Evolutionary conservation across 2,113 vertebrate species (phyloP).

Genomic region (Lagopus muta): DNA sequence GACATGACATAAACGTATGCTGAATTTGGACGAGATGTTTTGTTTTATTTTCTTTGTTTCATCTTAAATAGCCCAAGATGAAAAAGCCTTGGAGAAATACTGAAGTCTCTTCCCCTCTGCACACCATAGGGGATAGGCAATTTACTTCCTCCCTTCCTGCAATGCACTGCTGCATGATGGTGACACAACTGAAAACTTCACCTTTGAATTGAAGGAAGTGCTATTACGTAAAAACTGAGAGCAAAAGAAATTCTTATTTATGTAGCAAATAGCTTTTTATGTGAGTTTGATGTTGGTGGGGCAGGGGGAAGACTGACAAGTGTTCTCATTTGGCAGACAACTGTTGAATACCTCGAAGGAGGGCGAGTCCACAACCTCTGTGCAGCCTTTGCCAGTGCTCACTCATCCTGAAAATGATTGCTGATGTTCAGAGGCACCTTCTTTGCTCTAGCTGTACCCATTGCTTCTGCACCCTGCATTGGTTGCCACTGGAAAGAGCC

Average conservation of each 20-base stretch:
- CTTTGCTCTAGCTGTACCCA: neutral
- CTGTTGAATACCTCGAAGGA: neutral
- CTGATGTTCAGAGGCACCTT: neutral
- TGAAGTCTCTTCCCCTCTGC: neutral
- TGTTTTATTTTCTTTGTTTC: neutral
- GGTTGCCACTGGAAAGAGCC: neutral
- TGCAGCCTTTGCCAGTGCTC: neutral
- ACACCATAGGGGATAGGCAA: neutral
- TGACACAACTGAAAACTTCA: neutral
- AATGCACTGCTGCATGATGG: neutral
- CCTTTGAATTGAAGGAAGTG: conserved; percentile 54
- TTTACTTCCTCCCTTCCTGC: conserved; percentile 37
- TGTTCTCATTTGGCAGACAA: neutral
- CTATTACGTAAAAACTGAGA: neutral
- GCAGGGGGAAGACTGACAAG: neutral
- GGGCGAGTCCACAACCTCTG: neutral
- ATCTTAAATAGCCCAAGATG: neutral
- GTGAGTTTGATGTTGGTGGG: neutral
- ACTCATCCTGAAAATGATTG: neutral
- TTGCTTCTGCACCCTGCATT: neutral
- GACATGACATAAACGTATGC: neutral
- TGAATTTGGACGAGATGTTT: neutral
- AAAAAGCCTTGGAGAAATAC: neutral
- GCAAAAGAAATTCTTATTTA: neutral
- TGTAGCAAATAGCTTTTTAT: neutral